Percentiles rank a stretch among this genome's conserved stretches.
Evolutionary conservation across 2,888 invertebrate species (phyloP).

Genomic region (Aproaerema taeniolella): DNA sequence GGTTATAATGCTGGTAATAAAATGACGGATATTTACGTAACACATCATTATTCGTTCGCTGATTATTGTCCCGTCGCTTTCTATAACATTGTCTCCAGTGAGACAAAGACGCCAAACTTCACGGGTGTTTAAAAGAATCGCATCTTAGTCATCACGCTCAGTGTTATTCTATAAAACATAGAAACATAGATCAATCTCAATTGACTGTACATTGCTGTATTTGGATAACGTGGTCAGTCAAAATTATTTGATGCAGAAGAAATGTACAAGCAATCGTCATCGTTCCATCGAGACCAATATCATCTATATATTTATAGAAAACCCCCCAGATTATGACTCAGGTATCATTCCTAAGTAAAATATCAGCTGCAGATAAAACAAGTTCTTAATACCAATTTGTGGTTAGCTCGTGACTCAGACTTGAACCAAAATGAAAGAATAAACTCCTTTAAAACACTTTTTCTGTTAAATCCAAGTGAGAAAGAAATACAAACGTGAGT

Average conservation of each 20-base stretch:
- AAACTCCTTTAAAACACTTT: slow-evolving; percentile 19
- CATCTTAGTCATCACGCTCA: slow-evolving; percentile 37
- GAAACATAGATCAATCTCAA: too few relatives aligned
- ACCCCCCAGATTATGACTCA: slow-evolving; percentile 42
- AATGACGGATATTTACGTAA: slow-evolving; percentile 10
- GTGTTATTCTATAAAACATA: too few relatives aligned
- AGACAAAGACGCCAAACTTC: slow-evolving; percentile 30
- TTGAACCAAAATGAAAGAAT: slow-evolving; percentile 20
- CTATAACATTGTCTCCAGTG: slow-evolving; percentile 29
- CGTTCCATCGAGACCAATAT: too few relatives aligned
- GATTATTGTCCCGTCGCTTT: slow-evolving; percentile 22
- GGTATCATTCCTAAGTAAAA: slow-evolving; percentile 28
- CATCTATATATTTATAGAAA: too few relatives aligned
- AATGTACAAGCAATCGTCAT: too few relatives aligned
- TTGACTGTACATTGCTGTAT: too few relatives aligned
- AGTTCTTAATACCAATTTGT: slow-evolving; percentile 45
- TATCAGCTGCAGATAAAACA: slow-evolving; percentile 40
- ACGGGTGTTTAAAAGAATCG: slow-evolving; percentile 31
- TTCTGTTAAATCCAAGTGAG: slow-evolving; percentile 18
- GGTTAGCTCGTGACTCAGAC: slow-evolving; percentile 55
- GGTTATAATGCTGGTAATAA: too few relatives aligned
- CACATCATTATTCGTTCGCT: slow-evolving; percentile 5
- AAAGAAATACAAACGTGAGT: slow-evolving; percentile 29
- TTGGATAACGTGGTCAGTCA: too few relatives aligned
- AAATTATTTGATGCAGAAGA: too few relatives aligned